Evolutionary conservation across 2,113 vertebrate species (phyloP).

Genomic region (Tragelaphus buxtoni): DNA sequence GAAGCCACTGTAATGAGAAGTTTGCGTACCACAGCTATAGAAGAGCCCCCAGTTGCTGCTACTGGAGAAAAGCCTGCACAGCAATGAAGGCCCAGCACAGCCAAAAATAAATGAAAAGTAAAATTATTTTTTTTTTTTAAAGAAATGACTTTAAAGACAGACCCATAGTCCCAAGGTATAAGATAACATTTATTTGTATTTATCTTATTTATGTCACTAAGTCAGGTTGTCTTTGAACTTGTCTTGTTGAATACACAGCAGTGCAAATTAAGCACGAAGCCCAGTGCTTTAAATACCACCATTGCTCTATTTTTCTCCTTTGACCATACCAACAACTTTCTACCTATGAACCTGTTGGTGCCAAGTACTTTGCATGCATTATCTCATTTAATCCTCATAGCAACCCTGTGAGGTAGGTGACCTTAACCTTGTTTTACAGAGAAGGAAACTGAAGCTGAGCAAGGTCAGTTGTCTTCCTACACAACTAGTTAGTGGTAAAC

Average conservation of each 20-base stretch:
- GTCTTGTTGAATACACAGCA: not conserved
- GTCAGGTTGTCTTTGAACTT: not conserved
- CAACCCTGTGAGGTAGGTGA: not conserved
- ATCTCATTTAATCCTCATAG: slow-evolving; percentile 9
- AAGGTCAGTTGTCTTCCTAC: not conserved
- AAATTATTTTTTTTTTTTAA: not conserved
- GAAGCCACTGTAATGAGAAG: not conserved
- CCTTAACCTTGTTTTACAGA: not conserved
- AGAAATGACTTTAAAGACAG: not conserved
- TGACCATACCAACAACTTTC: not conserved
- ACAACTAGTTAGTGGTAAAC: not conserved
- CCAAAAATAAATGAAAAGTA: not conserved
- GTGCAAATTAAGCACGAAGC: not conserved
- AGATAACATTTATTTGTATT: not conserved
- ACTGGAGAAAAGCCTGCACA: not conserved
- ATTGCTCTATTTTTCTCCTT: not conserved
- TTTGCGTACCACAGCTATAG: not conserved
- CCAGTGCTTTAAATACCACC: not conserved
- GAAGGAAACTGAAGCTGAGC: slow-evolving; percentile 3
- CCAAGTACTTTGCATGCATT: not conserved
- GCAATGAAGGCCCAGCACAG: not conserved
- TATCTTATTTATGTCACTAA: not conserved
- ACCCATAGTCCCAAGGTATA: not conserved
- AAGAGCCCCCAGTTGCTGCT: not conserved
- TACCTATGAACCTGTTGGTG: not conserved